phyloP scores from a whole-genome alignment of 2,888 invertebrate genomes.

The Phrixothrix hirtus region DNA sequence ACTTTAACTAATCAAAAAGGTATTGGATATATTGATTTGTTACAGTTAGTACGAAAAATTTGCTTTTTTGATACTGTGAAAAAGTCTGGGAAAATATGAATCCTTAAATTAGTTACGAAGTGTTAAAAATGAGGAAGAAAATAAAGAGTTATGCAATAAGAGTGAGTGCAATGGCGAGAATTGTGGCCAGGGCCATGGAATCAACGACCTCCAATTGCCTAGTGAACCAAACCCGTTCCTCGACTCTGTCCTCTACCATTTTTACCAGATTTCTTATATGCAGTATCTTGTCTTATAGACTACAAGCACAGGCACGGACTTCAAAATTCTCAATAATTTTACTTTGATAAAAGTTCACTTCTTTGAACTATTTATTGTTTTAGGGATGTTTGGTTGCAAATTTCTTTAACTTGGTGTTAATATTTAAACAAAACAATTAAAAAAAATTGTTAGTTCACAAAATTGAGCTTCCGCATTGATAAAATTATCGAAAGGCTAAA shows the following conservation, averaged over 20 bases:
- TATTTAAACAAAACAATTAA: not conserved
- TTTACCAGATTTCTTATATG: constrained; percentile 26
- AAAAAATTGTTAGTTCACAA: too few relatives aligned
- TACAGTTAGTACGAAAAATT: too few relatives aligned
- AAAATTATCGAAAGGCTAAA: not conserved
- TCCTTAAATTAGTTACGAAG: too few relatives aligned
- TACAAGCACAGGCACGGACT: constrained; percentile 16
- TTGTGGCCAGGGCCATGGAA: constrained; percentile 47
- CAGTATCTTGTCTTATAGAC: constrained; percentile 24
- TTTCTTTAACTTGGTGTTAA: too few relatives aligned
- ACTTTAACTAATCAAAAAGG: too few relatives aligned
- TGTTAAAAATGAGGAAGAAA: too few relatives aligned
- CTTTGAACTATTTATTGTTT: too few relatives aligned
- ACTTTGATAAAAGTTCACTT: too few relatives aligned
- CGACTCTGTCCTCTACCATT: constrained; percentile 34
- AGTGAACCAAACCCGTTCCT: constrained; percentile 56
- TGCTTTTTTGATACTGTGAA: too few relatives aligned
- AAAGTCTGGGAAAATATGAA: too few relatives aligned
- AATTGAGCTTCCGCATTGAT: not conserved
- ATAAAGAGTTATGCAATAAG: constrained; percentile 33
- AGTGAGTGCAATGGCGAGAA: constrained; percentile 36
- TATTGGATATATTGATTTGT: too few relatives aligned
- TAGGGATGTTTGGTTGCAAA: too few relatives aligned
- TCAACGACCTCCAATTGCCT: constrained; percentile 58
- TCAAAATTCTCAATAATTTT: not conserved